phyloP scores from a whole-genome alignment of 2,888 invertebrate genomes.

The Gasteruption jaculator region DNA sequence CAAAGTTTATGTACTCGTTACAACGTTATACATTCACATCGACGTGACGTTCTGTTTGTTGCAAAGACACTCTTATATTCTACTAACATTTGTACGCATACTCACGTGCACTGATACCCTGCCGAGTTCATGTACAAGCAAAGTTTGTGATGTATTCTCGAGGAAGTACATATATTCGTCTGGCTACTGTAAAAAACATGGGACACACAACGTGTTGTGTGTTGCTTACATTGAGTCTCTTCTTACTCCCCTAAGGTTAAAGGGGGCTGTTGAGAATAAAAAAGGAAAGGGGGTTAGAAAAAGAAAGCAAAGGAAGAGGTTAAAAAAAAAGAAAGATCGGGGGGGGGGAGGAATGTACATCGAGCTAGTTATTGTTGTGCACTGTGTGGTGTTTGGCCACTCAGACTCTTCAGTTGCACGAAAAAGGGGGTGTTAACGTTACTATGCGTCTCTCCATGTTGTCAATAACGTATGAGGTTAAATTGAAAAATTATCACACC shows the following conservation, averaged over 20 bases:
- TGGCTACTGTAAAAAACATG: slow-evolving; percentile 50
- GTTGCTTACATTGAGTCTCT: slow-evolving; percentile 42
- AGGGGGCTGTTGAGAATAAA: slow-evolving; percentile 19
- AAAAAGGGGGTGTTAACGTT: slow-evolving; percentile 38
- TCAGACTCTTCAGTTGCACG: slow-evolving; percentile 36
- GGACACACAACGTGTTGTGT: slow-evolving; percentile 33
- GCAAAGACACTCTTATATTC: no score
- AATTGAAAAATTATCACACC: slow-evolving; percentile 52
- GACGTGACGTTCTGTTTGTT: no score
- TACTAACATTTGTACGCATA: no score
- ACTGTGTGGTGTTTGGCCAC: slow-evolving; percentile 23
- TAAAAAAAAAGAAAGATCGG: no score
- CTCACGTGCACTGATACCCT: no score
- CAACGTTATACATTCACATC: no score
- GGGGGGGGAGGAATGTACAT: no score
- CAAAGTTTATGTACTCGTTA: no score
- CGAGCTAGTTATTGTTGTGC: slow-evolving; percentile 39
- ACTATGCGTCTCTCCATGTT: slow-evolving; percentile 24
- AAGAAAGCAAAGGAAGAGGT: slow-evolving; percentile 5
- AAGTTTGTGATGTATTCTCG: slow-evolving; percentile 26
- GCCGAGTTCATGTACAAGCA: no score
- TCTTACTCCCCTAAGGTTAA: slow-evolving; percentile 36
- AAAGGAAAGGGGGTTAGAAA: neutral
- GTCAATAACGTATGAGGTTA: slow-evolving; percentile 48
- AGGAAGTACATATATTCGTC: slow-evolving; percentile 47